phyloP scores from a whole-genome alignment of 2,888 invertebrate genomes.

The Chloroclystis v-ata region DNA sequence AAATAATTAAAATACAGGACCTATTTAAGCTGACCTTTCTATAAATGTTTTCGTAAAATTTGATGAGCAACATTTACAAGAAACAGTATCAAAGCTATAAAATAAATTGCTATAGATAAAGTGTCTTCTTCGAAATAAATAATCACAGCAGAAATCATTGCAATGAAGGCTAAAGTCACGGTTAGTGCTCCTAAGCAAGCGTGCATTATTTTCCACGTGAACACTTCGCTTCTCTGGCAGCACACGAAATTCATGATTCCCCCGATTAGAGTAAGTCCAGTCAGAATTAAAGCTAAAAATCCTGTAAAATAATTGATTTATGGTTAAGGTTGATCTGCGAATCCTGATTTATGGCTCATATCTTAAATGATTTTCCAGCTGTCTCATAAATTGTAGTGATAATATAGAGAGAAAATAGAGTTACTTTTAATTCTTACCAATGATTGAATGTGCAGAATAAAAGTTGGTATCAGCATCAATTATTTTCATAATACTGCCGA shows the following conservation, averaged over 20 bases:
- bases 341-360: too few species aligned
- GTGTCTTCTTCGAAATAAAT: conserved; percentile 10
- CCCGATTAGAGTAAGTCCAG: conserved; percentile 45
- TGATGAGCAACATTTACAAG: conserved; percentile 32
- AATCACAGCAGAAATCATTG: conserved; percentile 38
- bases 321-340: too few species aligned
- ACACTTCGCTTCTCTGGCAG: conserved; percentile 18
- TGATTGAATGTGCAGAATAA: background rate
- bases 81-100: conserved; percentile 42
- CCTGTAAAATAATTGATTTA: conserved; percentile 40
- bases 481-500: conserved; percentile 4
- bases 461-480: background rate
- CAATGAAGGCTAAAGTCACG: conserved; percentile 40
- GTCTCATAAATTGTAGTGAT: too few species aligned
- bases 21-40: background rate
- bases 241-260: conserved; percentile 41
- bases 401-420: too few species aligned
- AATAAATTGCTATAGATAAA: conserved; percentile 39
- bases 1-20: background rate
- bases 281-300: conserved; percentile 45
- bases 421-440: background rate
- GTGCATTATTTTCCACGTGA: conserved; percentile 34
- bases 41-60: conserved; percentile 18
- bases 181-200: conserved; percentile 38
- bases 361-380: too few species aligned